These are phyloP conservation scores for Heliconius hermathena DNA, from an alignment of 1,140 invertebrate genomes.

Conservation along the genomic window DNA sequence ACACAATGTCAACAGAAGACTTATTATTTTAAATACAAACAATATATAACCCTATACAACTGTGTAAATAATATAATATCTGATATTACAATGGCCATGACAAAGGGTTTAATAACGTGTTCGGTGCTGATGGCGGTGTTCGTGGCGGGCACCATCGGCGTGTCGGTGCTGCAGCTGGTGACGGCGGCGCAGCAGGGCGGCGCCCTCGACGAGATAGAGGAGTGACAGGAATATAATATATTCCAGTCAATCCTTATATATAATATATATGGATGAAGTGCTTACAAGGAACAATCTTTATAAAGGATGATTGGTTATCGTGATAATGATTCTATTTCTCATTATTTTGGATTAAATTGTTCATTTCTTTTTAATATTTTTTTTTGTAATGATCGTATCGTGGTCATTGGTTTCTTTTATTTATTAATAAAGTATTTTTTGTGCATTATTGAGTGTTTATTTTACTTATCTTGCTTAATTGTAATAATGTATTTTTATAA, in stretches of 20 bases:
- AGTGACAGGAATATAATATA: neutral
- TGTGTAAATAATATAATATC: neutral
- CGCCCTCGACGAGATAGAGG: neutral
- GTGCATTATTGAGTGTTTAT: neutral
- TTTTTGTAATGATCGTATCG: neutral
- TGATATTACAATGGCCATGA: slow-evolving; percentile 38
- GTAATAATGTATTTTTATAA: too few species aligned
- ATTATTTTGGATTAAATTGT: too few species aligned
- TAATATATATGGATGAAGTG: neutral
- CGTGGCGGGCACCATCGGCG: slow-evolving; percentile 49
- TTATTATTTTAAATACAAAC: neutral
- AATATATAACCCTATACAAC: neutral
- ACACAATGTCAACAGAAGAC: neutral
- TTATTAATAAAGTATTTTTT: slow-evolving; percentile 4
- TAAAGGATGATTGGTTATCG: too few species aligned
- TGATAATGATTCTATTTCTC: too few species aligned
- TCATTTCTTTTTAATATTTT: neutral
- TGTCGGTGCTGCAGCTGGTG: slow-evolving; percentile 51
- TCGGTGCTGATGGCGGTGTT: slow-evolving; percentile 59
- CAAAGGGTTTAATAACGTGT: slow-evolving; percentile 50
- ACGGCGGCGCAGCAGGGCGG: slow-evolving; percentile 24
- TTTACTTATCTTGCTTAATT: neutral
- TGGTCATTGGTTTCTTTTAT: neutral
- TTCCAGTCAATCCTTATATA: neutral
- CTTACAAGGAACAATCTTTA: neutral